phyloP scores from a whole-genome alignment of 2,797 vertebrate species.

The Microctenopoma lineatum region DNA sequence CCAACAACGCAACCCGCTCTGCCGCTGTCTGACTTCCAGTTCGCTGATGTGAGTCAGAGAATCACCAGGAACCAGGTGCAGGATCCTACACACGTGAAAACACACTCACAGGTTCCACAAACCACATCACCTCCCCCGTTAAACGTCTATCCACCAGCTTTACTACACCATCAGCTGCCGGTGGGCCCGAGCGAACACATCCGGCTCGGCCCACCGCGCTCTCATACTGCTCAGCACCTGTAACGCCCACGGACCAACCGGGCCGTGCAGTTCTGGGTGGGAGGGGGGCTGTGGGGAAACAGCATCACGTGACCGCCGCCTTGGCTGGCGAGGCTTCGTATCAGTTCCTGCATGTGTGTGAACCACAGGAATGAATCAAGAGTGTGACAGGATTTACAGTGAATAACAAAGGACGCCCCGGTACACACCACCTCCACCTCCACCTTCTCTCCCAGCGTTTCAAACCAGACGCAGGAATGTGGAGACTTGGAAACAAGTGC shows the following conservation, averaged over 20 bases:
- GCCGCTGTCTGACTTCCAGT: too few species aligned
- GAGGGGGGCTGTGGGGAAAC: slow-evolving; percentile 5
- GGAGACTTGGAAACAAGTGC: slow-evolving; percentile 47
- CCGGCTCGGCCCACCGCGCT: slow-evolving; percentile 39
- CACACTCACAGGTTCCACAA: too few species aligned
- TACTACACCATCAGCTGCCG: slow-evolving; percentile 47
- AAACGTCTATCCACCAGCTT: slow-evolving; percentile 22
- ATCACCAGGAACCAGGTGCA: too few species aligned
- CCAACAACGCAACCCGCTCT: too few species aligned
- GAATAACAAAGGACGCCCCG: slow-evolving; percentile 53
- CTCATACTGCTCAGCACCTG: slow-evolving; percentile 47
- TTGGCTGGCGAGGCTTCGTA: slow-evolving; percentile 30
- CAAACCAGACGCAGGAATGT: slow-evolving; percentile 66
- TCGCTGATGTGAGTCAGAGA: too few species aligned
- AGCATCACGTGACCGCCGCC: too few species aligned
- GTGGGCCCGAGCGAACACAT: slow-evolving; percentile 57
- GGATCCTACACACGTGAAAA: too few species aligned
- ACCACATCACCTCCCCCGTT: background rate
- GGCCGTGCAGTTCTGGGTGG: slow-evolving; percentile 38
- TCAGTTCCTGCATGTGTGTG: slow-evolving; percentile 60
- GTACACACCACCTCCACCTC: background rate
- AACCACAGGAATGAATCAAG: slow-evolving; percentile 54
- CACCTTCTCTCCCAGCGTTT: slow-evolving; percentile 11
- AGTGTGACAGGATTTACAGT: slow-evolving; percentile 58
- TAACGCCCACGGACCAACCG: slow-evolving; percentile 63